These are phyloP conservation scores for Malurus cyaneus DNA, from an alignment of 2,113 vertebrate genomes.

Conservation along the genomic window DNA sequence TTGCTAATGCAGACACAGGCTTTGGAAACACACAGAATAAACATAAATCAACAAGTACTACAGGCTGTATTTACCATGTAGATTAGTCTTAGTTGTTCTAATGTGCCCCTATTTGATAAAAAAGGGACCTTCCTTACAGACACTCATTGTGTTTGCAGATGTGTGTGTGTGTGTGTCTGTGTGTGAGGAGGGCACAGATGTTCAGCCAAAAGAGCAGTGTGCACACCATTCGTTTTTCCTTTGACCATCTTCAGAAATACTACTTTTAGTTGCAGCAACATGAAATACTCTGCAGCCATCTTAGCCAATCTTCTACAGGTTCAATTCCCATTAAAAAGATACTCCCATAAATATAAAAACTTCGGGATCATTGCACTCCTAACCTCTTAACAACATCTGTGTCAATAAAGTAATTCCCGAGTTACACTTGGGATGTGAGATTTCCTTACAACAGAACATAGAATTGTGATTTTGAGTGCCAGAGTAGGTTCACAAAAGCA, in stretches of 20 bases:
- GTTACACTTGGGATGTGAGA: not conserved
- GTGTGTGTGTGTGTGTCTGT: not conserved
- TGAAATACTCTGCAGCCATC: not conserved
- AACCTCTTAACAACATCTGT: not conserved
- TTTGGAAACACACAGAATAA: conserved; percentile 2
- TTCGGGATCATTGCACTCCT: not conserved
- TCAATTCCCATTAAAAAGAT: not conserved
- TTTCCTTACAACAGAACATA: not conserved
- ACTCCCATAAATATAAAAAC: not conserved
- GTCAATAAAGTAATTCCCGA: not conserved
- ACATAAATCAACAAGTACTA: not conserved
- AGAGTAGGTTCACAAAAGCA: not conserved
- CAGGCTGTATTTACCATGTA: not conserved
- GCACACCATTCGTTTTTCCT: not conserved
- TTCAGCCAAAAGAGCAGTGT: not conserved
- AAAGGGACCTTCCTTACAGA: not conserved
- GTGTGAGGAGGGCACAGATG: not conserved
- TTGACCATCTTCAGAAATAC: not conserved
- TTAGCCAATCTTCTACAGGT: not conserved
- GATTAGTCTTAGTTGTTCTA: not conserved
- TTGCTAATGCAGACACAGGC: not conserved
- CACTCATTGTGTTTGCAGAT: not conserved
- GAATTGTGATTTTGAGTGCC: not conserved
- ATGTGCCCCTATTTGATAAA: not conserved
- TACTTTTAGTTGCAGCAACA: not conserved